Conservation (phyloP, 1,140 invertebrate genomes). For the Lysiphlebus fabarum region DNA sequence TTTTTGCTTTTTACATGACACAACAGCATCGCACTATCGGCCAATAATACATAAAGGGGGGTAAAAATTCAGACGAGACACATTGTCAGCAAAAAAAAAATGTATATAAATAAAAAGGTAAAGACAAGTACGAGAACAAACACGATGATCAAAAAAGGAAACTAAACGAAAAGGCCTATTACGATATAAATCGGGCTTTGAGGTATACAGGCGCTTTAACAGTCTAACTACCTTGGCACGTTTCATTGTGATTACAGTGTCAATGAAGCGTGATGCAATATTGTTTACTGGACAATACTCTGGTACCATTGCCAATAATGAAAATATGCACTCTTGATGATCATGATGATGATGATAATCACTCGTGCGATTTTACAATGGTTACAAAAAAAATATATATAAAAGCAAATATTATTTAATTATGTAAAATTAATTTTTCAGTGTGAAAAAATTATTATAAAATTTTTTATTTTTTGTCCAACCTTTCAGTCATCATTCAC, state of each 20-base stretch:
- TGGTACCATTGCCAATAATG: slow-evolving; percentile 14
- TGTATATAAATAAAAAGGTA: too few species aligned
- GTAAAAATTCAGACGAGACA: background rate
- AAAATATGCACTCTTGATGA: background rate
- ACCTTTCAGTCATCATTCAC: too few species aligned
- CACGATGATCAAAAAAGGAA: slow-evolving; percentile 21
- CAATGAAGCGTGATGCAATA: slow-evolving; percentile 45
- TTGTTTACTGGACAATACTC: slow-evolving; percentile 18
- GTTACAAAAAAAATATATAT: too few species aligned
- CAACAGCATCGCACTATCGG: too few species aligned
- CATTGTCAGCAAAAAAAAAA: slow-evolving; percentile 4
- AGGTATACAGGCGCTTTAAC: slow-evolving; percentile 32
- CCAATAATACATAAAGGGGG: too few species aligned
- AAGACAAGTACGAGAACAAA: too few species aligned
- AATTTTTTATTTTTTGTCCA: too few species aligned
- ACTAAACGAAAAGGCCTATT: slow-evolving; percentile 19
- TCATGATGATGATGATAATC: background rate
- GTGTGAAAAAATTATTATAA: too few species aligned
- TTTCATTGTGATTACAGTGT: slow-evolving; percentile 52
- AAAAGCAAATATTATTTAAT: too few species aligned
- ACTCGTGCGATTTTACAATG: too few species aligned
- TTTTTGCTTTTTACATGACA: too few species aligned
- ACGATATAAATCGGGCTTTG: slow-evolving; percentile 49
- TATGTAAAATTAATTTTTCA: too few species aligned
- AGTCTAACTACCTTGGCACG: slow-evolving; percentile 48